These are phyloP conservation scores for Aphelocoma coerulescens DNA, from an alignment of 2,113 vertebrate genomes.

Conservation along the genomic window DNA sequence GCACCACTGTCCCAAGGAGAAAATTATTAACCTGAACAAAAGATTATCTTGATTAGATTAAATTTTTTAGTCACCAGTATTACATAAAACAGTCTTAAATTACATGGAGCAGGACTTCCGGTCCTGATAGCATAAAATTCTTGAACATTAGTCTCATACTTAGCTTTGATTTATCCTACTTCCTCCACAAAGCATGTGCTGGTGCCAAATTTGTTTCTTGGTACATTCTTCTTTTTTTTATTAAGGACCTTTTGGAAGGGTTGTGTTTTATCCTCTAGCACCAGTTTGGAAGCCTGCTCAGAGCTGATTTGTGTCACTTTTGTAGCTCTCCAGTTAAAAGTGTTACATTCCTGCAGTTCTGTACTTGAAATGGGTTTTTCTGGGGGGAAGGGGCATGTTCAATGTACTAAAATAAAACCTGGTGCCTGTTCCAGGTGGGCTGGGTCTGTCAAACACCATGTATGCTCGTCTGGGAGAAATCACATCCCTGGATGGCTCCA, in stretches of 20 bases:
- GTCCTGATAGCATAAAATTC: not conserved
- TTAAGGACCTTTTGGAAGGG: not conserved
- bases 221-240: not conserved
- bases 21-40: not conserved
- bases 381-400: not conserved
- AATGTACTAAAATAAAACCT: not conserved
- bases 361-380: not conserved
- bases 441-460: conserved; percentile 93
- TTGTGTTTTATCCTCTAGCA: not conserved
- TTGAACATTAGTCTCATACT: not conserved
- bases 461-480: conserved; percentile 90
- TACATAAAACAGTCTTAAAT: not conserved
- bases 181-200: not conserved
- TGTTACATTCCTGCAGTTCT: not conserved
- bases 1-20: not conserved
- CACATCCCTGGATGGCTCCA: conserved; percentile 80
- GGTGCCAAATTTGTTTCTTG: not conserved
- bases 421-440: conserved; percentile 77
- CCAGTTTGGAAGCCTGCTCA: not conserved
- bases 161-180: not conserved
- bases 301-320: not conserved
- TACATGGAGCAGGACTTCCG: not conserved
- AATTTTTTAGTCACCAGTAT: not conserved
- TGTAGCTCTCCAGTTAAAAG: not conserved
- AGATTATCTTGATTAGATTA: not conserved